Evolutionary conservation across 2,113 vertebrate species (phyloP).

Genomic region (Oplegnathus fasciatus): DNA sequence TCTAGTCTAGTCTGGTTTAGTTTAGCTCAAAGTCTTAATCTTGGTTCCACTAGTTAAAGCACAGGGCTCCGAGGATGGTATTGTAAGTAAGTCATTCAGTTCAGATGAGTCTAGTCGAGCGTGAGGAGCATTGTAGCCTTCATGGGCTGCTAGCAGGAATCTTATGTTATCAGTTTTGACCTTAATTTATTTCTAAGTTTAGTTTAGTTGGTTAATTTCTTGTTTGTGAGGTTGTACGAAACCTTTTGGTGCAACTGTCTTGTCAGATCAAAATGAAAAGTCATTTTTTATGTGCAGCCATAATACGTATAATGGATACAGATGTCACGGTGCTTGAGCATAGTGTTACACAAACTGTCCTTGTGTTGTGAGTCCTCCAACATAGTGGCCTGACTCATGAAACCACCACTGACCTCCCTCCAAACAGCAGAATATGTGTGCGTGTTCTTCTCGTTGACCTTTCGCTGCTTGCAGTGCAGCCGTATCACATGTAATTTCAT

Average conservation of each 20-base stretch:
- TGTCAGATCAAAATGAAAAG: background rate
- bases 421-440: background rate
- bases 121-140: background rate
- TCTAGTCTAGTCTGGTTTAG: background rate
- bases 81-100: background rate
- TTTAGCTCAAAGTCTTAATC: background rate
- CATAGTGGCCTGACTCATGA: background rate
- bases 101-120: background rate
- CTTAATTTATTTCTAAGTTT: background rate
- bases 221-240: background rate
- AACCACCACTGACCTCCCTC: background rate
- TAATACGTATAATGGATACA: background rate
- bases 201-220: background rate
- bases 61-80: background rate
- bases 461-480: background rate
- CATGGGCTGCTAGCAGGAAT: background rate
- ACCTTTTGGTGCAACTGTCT: no score
- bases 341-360: background rate
- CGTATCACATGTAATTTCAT: slow-evolving; percentile 10
- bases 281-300: background rate
- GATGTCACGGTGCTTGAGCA: no score
- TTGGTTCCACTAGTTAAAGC: background rate
- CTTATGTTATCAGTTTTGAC: background rate
- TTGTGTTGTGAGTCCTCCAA: background rate
- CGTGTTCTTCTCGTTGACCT: slow-evolving; percentile 25